phyloP scores from a whole-genome alignment of 2,797 vertebrate species.

The Platyrinchus mystaceus region DNA sequence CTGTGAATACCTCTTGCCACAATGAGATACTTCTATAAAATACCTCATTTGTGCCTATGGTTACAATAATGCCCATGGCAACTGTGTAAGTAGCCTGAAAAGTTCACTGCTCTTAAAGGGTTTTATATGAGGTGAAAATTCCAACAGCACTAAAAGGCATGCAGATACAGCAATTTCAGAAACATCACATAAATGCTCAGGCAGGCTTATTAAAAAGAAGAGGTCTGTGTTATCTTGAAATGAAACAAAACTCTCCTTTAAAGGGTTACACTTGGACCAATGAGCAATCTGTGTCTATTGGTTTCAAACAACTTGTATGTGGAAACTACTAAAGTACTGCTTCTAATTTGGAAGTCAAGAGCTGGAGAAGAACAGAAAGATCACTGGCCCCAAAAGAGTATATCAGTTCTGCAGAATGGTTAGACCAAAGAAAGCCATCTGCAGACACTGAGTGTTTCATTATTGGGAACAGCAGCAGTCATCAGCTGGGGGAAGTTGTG shows the following conservation, averaged over 20 bases:
- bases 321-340: not conserved
- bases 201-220: not conserved
- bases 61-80: not conserved
- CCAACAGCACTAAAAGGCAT: not conserved
- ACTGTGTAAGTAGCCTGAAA: not conserved
- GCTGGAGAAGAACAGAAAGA: not conserved
- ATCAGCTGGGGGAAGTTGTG: not conserved
- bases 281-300: too few relatives aligned
- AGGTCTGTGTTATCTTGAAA: not conserved
- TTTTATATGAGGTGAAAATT: not conserved
- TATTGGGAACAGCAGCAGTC: not conserved
- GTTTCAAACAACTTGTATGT: not conserved
- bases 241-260: not conserved
- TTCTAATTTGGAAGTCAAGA: not conserved
- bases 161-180: not conserved
- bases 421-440: not conserved
- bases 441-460: not conserved
- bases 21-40: not conserved
- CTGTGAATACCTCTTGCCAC: not conserved
- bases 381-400: not conserved
- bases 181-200: not conserved
- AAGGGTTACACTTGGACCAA: not conserved
- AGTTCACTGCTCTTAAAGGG: not conserved
- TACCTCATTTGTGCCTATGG: not conserved
- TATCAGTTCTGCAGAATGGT: not conserved